These are phyloP conservation scores for Cataglyphis cursor DNA, from an alignment of 2,888 invertebrate species.

Conservation along the genomic window DNA sequence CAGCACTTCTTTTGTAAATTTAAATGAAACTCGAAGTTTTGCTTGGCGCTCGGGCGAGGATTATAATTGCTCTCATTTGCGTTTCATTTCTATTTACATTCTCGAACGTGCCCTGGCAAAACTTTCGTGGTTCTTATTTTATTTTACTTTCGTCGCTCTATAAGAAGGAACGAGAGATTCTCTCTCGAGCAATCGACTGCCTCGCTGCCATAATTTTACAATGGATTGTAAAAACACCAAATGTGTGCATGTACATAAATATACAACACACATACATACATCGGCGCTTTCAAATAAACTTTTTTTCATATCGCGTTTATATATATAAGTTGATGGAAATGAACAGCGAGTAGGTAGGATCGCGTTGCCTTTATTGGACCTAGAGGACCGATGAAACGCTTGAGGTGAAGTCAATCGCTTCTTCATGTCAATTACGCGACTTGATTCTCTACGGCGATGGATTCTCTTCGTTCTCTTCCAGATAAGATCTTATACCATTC, in stretches of 20 bases:
- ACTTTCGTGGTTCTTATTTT: conserved; percentile 25
- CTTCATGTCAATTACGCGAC: conserved; percentile 3
- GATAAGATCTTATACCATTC: background rate
- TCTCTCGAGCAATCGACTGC: background rate
- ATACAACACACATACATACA: background rate
- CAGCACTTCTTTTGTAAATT: conserved; percentile 21
- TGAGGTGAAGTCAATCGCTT: background rate
- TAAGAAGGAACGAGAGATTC: background rate
- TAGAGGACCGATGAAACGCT: background rate
- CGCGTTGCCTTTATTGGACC: background rate
- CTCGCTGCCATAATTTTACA: conserved; percentile 14
- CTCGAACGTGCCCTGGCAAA: conserved; percentile 9
- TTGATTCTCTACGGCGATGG: conserved; percentile 4
- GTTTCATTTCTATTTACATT: conserved; percentile 33
- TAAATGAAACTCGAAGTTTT: conserved; percentile 31
- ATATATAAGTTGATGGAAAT: background rate
- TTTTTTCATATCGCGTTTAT: background rate
- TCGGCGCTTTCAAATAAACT: conserved; percentile 4
- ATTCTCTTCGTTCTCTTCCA: background rate
- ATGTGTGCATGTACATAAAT: background rate
- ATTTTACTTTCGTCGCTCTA: background rate
- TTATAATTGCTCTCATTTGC: conserved; percentile 48
- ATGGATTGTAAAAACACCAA: background rate
- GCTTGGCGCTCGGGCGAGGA: conserved; percentile 1
- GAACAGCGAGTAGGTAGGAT: background rate